Evolutionary conservation across 1,140 invertebrate genomes (phyloP).

Genomic region (Drosophila simulans): DNA sequence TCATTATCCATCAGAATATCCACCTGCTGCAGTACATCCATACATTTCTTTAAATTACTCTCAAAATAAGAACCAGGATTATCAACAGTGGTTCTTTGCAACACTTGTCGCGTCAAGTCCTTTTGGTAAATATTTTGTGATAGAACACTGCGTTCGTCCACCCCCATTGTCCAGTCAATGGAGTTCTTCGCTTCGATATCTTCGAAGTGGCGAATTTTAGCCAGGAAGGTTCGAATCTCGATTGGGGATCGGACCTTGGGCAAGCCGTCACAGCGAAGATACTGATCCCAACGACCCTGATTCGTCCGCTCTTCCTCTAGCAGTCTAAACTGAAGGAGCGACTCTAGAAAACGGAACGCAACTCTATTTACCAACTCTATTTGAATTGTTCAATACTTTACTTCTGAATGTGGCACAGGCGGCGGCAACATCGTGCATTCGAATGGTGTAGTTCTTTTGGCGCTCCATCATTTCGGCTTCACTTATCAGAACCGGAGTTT

Average conservation of each 20-base stretch:
- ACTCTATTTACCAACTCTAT: too few species aligned
- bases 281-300: conserved; percentile 49
- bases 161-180: conserved; percentile 59
- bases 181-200: conserved; percentile 11
- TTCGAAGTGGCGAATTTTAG: conserved; percentile 43
- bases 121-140: conserved; percentile 50
- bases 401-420: conserved; percentile 9
- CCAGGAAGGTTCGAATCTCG: conserved; percentile 61
- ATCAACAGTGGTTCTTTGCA: conserved; percentile 7
- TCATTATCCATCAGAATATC: conserved; percentile 50
- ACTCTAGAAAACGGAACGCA: conserved; percentile 5
- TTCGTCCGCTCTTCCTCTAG: conserved; percentile 18
- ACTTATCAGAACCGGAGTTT: background rate
- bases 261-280: conserved; percentile 57
- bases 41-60: conserved; percentile 23
- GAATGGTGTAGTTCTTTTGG: conserved; percentile 1
- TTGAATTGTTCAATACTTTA: background rate
- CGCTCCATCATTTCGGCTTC: conserved; percentile 9
- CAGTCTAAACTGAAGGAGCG: background rate
- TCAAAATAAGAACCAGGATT: conserved; percentile 48
- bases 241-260: conserved; percentile 52
- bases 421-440: conserved; percentile 12
- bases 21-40: conserved; percentile 31
- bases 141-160: conserved; percentile 62
- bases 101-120: conserved; percentile 7